phyloP scores from a whole-genome alignment of 2,797 vertebrate species.

The Spinibarbus caldwelli region DNA sequence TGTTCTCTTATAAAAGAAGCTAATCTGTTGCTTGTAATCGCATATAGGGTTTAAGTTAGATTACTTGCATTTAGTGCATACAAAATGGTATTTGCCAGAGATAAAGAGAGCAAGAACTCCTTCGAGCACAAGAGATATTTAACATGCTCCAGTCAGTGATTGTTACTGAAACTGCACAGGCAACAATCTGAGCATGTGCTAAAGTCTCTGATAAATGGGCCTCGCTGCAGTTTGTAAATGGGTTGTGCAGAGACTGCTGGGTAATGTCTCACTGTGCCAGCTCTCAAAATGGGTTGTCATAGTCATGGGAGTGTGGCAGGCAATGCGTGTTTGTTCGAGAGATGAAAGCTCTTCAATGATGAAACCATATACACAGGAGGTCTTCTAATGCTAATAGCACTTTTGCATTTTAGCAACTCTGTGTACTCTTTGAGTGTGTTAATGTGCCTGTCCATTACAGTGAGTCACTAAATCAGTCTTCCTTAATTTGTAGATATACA shows the following conservation, averaged over 20 bases:
- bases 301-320: constrained; percentile 31
- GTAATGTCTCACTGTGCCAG: constrained; percentile 50
- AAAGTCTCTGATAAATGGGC: constrained; percentile 48
- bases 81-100: not conserved
- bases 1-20: constrained; percentile 1
- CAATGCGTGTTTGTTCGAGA: constrained; percentile 37
- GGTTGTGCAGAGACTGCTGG: constrained; percentile 53
- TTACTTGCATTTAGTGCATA: not conserved
- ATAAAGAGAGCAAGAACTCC: not conserved
- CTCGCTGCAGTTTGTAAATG: constrained; percentile 52
- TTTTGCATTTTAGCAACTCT: constrained; percentile 46
- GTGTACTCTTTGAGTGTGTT: constrained; percentile 52
- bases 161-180: constrained; percentile 38
- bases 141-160: constrained; percentile 38
- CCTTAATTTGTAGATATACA: constrained; percentile 48
- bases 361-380: constrained; percentile 60
- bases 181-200: constrained; percentile 45
- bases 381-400: constrained; percentile 62
- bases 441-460: constrained; percentile 48
- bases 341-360: constrained; percentile 61
- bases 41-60: constrained; percentile 13
- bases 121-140: not conserved
- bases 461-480: constrained; percentile 46
- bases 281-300: constrained; percentile 48
- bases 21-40: constrained; percentile 1